Evolutionary conservation across 1,140 invertebrate genomes (phyloP).

Genomic region (silkworm (Bombyx mori)): ASM3026992v2 NC_085107.1:10933501-10934000

Average conservation of each 20-base stretch:
- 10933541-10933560: constrained; percentile 43
- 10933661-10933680: constrained; percentile 51
- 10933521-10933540: constrained; percentile 60
- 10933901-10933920: too few relatives aligned
- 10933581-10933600: not conserved
- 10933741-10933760: constrained; percentile 62
- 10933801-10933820: constrained; percentile 48
- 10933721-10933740: constrained; percentile 61
- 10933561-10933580: too few relatives aligned
- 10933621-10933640: constrained; percentile 49
- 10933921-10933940: too few relatives aligned
- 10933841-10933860: too few relatives aligned
- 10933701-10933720: constrained; percentile 59
- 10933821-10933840: too few relatives aligned
- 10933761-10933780: constrained; percentile 61
- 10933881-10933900: too few relatives aligned
- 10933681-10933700: constrained; percentile 57
- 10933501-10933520: constrained; percentile 54
- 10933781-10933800: constrained; percentile 63
- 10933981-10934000: too few relatives aligned
- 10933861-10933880: too few relatives aligned
- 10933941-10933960: too few relatives aligned
- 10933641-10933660: constrained; percentile 65
- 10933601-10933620: constrained; percentile 1
- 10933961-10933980: too few relatives aligned